A percentile compares a stretch with the other conserved stretches of the same genome.
phyloP scores from a whole-genome alignment of 2,888 invertebrate species.

The Xiphydria camelus region DNA sequence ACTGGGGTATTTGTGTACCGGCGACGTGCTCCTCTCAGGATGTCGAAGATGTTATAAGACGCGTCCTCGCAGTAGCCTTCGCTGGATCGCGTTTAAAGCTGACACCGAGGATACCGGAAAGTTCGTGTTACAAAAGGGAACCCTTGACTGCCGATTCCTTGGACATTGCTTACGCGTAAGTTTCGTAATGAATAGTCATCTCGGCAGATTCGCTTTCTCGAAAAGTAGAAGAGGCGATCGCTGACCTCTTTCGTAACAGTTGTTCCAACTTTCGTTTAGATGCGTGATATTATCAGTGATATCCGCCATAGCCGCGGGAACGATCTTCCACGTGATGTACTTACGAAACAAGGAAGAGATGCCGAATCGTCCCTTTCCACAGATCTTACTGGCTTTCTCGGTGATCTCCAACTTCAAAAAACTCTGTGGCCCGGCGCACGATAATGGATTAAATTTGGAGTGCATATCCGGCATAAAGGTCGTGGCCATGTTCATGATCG shows the following conservation, averaged over 20 bases:
- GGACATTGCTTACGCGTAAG: slow-evolving; percentile 44
- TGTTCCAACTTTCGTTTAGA: slow-evolving; percentile 29
- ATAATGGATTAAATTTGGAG: slow-evolving; percentile 65
- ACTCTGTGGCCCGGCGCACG: slow-evolving; percentile 63
- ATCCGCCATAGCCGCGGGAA: slow-evolving; percentile 37
- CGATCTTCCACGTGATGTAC: slow-evolving; percentile 39
- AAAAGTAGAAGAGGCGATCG: neutral
- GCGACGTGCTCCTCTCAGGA: slow-evolving; percentile 55
- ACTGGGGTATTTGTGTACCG: slow-evolving; percentile 65
- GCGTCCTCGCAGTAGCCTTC: slow-evolving; percentile 36
- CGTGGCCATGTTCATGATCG: slow-evolving; percentile 69
- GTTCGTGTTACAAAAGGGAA: slow-evolving; percentile 35
- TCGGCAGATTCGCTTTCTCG: slow-evolving; percentile 1
- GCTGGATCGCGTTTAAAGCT: slow-evolving; percentile 33
- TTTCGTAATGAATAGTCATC: slow-evolving; percentile 7
- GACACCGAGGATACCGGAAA: slow-evolving; percentile 27
- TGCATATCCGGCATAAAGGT: slow-evolving; percentile 70
- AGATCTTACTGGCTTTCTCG: slow-evolving; percentile 61
- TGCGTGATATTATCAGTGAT: slow-evolving; percentile 36
- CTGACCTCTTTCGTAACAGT: neutral
- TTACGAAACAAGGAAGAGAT: slow-evolving; percentile 26
- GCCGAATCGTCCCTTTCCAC: slow-evolving; percentile 29
- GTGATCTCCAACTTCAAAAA: slow-evolving; percentile 65
- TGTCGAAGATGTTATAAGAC: slow-evolving; percentile 39
- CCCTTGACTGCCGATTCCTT: slow-evolving; percentile 23